phyloP scores from a whole-genome alignment of 2,888 invertebrate genomes.

The Stenchaetothrips biformis region DNA sequence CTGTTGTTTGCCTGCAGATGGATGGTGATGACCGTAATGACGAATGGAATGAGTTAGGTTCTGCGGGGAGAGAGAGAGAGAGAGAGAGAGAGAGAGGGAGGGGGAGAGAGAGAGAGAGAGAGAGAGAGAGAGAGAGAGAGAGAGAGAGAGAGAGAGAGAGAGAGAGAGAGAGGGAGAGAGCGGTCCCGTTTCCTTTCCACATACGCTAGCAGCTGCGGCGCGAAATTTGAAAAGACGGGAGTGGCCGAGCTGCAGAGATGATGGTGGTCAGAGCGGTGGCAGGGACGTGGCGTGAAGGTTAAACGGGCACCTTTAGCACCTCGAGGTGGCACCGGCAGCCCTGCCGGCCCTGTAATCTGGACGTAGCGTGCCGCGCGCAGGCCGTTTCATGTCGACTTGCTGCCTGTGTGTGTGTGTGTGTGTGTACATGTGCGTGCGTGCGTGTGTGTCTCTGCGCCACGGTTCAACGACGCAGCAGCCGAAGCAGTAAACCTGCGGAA shows the following conservation, averaged over 20 bases:
- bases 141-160: too few relatives aligned
- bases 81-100: background rate
- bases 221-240: too few relatives aligned
- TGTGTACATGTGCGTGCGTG: background rate
- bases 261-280: too few relatives aligned
- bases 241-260: too few relatives aligned
- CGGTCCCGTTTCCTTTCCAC: too few relatives aligned
- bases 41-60: too few relatives aligned
- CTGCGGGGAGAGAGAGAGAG: too few relatives aligned
- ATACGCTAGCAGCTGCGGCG: too few relatives aligned
- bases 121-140: too few relatives aligned
- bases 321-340: background rate
- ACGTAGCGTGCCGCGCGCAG: background rate
- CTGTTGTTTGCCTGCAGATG: background rate
- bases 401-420: background rate
- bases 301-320: slow-evolving; percentile 16
- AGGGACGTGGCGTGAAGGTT: background rate
- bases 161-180: too few relatives aligned
- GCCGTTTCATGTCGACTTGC: background rate
- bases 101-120: background rate
- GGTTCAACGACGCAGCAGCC: background rate
- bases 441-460: background rate
- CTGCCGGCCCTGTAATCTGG: slow-evolving; percentile 5
- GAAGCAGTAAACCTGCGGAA: slow-evolving; percentile 6
- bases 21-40: too few relatives aligned